Evolutionary conservation across 2,888 invertebrate genomes (phyloP).

Genomic region (Eilema griseolum): DNA sequence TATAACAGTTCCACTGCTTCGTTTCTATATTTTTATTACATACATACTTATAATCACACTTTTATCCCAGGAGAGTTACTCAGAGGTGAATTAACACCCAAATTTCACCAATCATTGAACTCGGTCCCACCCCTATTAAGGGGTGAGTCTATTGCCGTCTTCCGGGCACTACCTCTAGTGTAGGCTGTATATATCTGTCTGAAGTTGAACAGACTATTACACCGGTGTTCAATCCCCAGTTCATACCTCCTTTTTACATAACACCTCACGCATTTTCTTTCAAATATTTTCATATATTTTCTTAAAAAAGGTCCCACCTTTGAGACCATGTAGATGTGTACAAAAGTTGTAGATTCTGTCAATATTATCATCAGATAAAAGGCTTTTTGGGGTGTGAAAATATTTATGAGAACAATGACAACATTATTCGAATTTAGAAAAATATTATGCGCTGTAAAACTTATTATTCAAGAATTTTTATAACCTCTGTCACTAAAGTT

Average conservation of each 20-base stretch:
- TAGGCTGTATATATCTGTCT: too few species aligned
- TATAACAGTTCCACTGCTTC: too few species aligned
- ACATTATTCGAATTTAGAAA: background rate
- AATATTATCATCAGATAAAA: constrained; percentile 4
- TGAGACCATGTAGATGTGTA: background rate
- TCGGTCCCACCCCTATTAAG: too few species aligned
- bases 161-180: too few species aligned
- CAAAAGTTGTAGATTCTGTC: background rate
- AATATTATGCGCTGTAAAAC: background rate
- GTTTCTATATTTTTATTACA: too few species aligned
- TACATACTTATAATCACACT: too few species aligned
- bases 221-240: background rate
- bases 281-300: background rate
- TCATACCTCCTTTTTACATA: background rate
- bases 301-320: background rate
- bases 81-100: too few species aligned
- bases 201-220: too few species aligned
- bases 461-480: background rate
- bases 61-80: too few species aligned
- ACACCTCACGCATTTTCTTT: background rate
- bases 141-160: too few species aligned
- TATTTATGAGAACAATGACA: background rate
- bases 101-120: too few species aligned
- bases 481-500: background rate
- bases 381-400: background rate